Evolutionary conservation across 2,888 invertebrate genomes (phyloP).

Genomic region (Lysandra coridon): DNA sequence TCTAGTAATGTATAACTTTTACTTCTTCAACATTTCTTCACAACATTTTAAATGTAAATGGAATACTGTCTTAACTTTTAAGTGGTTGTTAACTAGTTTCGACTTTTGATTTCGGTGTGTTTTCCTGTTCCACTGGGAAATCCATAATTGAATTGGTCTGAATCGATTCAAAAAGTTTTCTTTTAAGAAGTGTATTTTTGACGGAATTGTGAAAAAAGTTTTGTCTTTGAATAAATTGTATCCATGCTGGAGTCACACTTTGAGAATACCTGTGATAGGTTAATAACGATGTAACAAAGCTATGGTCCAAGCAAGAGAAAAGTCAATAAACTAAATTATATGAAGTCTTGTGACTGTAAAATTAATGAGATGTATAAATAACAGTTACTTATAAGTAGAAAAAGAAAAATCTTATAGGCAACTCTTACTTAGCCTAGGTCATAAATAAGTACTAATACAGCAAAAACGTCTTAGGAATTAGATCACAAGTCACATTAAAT

Average conservation of each 20-base stretch:
- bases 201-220: no score
- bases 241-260: no score
- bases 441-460: neutral
- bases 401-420: no score
- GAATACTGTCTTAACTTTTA: neutral
- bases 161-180: neutral
- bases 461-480: neutral
- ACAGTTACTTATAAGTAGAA: no score
- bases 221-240: no score
- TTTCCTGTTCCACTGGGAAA: neutral
- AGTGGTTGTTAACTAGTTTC: slow-evolving; percentile 17
- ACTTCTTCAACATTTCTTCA: neutral
- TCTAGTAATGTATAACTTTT: neutral
- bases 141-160: neutral
- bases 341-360: no score
- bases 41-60: neutral
- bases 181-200: neutral
- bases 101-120: slow-evolving; percentile 4
- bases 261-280: no score
- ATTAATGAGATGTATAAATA: no score
- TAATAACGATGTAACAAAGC: no score
- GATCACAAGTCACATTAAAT: slow-evolving; percentile 36
- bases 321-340: no score
- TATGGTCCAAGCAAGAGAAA: no score
- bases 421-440: no score